phyloP scores from a whole-genome alignment of 92 coral and sea anemone genomes.

The Epizoanthus illoricatus region DNA sequence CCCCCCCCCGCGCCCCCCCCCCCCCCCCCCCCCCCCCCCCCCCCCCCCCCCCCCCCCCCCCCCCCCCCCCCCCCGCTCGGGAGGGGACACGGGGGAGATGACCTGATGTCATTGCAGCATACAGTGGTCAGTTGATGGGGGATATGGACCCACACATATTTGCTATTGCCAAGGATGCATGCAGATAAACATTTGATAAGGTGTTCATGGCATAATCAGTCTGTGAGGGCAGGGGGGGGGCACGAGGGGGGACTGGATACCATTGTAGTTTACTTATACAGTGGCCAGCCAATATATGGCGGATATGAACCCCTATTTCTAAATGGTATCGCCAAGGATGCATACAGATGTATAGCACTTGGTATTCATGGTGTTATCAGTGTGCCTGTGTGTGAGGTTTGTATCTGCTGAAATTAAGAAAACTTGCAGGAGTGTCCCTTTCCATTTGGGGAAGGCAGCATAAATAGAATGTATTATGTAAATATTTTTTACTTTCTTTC shows the following conservation, averaged over 20 bases:
- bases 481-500: not conserved
- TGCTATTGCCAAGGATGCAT: not conserved
- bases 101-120: slow-evolving; percentile 87
- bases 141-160: slow-evolving; percentile 92
- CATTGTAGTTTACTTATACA: slow-evolving; percentile 76
- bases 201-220: slow-evolving; percentile 41
- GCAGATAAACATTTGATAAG: slow-evolving; percentile 69
- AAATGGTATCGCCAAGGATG: not conserved
- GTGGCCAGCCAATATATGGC: slow-evolving; percentile 73
- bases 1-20: too few relatives aligned
- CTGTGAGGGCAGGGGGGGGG: too few relatives aligned
- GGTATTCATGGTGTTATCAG: too few relatives aligned
- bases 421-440: too few relatives aligned
- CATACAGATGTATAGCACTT: not conserved
- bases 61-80: too few relatives aligned
- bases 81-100: slow-evolving; percentile 12
- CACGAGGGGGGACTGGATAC: slow-evolving; percentile 69
- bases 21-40: too few relatives aligned
- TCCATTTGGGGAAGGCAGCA: too few relatives aligned
- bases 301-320: slow-evolving; percentile 89
- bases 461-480: not conserved
- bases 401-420: too few relatives aligned
- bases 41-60: too few relatives aligned
- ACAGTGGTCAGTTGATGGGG: slow-evolving; percentile 87
- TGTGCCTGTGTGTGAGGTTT: too few relatives aligned